Conservation (phyloP, 2,797 vertebrate species). For the Platalea minor region DNA sequence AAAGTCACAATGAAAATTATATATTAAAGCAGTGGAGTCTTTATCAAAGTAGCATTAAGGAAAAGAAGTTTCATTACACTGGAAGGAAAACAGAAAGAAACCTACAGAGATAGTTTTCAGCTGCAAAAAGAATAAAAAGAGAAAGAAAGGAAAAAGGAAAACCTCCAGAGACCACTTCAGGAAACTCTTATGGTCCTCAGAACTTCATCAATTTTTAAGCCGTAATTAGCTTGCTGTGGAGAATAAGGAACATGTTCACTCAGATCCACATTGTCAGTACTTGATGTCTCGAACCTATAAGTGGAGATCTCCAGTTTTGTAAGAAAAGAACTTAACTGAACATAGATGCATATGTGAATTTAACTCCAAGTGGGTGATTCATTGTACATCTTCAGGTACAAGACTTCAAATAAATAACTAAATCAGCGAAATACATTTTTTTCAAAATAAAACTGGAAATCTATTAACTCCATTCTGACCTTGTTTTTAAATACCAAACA, state of each 20-base stretch:
- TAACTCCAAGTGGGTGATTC: not conserved
- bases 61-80: not conserved
- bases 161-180: not conserved
- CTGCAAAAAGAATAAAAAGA: not conserved
- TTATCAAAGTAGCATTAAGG: not conserved
- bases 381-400: not conserved
- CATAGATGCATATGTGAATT: not conserved
- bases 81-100: not conserved
- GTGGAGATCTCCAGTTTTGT: not conserved
- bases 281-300: not conserved
- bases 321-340: not conserved
- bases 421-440: not conserved
- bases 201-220: conserved; percentile 10
- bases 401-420: not conserved
- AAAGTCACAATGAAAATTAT: conserved; percentile 49
- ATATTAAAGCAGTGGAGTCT: not conserved
- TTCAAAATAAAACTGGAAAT: not conserved
- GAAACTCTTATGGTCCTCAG: not conserved
- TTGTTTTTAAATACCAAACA: not conserved
- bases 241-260: not conserved
- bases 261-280: not conserved
- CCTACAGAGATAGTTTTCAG: not conserved
- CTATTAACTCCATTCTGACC: not conserved
- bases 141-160: not conserved
- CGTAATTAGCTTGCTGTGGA: not conserved